Evolutionary conservation across 2,888 invertebrate species (phyloP).

Genomic region (Chrysomela aeneicollis): DNA sequence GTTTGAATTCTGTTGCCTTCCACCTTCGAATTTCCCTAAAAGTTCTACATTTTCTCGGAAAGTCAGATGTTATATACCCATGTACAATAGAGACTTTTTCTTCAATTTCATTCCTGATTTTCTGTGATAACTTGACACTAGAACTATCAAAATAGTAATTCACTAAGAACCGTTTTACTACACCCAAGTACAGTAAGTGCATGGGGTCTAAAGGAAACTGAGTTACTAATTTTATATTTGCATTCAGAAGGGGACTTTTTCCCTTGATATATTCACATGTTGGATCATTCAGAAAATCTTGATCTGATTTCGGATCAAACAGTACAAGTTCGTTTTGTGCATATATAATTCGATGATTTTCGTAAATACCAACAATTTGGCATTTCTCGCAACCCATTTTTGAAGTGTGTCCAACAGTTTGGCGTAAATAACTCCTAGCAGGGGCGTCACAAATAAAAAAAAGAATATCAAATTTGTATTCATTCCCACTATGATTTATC

Average conservation of each 20-base stretch:
- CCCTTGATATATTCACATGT: slow-evolving; percentile 22
- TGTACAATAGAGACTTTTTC: slow-evolving; percentile 3
- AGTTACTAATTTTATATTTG: slow-evolving; percentile 27
- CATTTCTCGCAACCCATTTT: slow-evolving; percentile 23
- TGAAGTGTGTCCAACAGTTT: slow-evolving; percentile 22
- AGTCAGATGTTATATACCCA: slow-evolving; percentile 15
- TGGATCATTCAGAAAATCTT: slow-evolving; percentile 18
- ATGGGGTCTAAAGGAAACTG: slow-evolving; percentile 29
- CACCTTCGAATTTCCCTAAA: slow-evolving; percentile 25
- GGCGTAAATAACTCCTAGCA: slow-evolving; percentile 21
- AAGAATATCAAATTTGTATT: slow-evolving; percentile 11
- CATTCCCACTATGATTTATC: background rate
- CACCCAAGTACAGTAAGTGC: slow-evolving; percentile 36
- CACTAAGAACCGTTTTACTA: slow-evolving; percentile 28
- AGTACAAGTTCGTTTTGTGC: background rate
- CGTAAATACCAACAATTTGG: slow-evolving; percentile 20
- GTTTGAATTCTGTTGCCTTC: slow-evolving; percentile 28
- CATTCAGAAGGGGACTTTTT: slow-evolving; percentile 25
- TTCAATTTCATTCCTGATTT: slow-evolving; percentile 16
- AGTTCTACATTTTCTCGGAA: slow-evolving; percentile 21
- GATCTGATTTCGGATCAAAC: background rate
- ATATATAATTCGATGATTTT: slow-evolving; percentile 18
- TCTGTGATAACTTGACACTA: slow-evolving; percentile 25
- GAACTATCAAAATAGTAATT: slow-evolving; percentile 21
- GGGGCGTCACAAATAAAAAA: slow-evolving; percentile 23